phyloP scores from a whole-genome alignment of 1,140 invertebrate species.

The Drosophila malerkotliana region DNA sequence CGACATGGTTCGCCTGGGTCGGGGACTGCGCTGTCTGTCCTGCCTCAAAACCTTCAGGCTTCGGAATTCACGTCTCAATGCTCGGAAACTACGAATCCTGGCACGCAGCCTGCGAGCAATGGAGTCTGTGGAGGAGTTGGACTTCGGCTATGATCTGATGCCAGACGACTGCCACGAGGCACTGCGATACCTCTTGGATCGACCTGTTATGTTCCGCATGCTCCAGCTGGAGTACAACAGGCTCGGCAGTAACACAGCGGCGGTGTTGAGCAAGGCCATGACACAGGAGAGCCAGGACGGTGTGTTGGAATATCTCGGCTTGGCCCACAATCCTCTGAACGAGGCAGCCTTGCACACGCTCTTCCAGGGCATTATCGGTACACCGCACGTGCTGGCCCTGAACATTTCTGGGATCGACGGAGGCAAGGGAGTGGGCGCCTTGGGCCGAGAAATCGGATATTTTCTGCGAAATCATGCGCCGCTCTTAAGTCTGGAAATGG shows the following conservation, averaged over 20 bases:
- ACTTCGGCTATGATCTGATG: slow-evolving; percentile 55
- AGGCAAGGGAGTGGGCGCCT: not conserved
- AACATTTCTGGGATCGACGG: slow-evolving; percentile 30
- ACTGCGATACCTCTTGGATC: slow-evolving; percentile 28
- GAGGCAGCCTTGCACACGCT: slow-evolving; percentile 27
- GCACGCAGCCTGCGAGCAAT: slow-evolving; percentile 24
- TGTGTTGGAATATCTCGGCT: slow-evolving; percentile 51
- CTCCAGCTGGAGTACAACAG: slow-evolving; percentile 58
- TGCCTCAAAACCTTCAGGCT: slow-evolving; percentile 47
- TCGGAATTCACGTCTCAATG: slow-evolving; percentile 44
- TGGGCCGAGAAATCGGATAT: slow-evolving; percentile 9
- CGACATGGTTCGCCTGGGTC: slow-evolving; percentile 45
- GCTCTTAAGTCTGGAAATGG: slow-evolving; percentile 50
- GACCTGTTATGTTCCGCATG: slow-evolving; percentile 11
- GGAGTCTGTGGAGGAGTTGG: slow-evolving; percentile 42
- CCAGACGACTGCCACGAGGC: slow-evolving; percentile 45
- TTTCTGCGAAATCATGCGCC: slow-evolving; percentile 36
- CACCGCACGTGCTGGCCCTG: slow-evolving; percentile 30
- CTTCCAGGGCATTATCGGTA: slow-evolving; percentile 15
- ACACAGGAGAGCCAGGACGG: not conserved
- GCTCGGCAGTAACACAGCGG: slow-evolving; percentile 18
- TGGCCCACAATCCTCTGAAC: slow-evolving; percentile 48
- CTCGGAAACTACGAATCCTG: slow-evolving; percentile 39
- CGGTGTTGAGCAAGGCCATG: slow-evolving; percentile 12
- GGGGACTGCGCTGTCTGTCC: slow-evolving; percentile 26